These are phyloP conservation scores for Artibeus jamaicensis DNA, from an alignment of 2,797 vertebrate species.

Conservation along the genomic window DNA sequence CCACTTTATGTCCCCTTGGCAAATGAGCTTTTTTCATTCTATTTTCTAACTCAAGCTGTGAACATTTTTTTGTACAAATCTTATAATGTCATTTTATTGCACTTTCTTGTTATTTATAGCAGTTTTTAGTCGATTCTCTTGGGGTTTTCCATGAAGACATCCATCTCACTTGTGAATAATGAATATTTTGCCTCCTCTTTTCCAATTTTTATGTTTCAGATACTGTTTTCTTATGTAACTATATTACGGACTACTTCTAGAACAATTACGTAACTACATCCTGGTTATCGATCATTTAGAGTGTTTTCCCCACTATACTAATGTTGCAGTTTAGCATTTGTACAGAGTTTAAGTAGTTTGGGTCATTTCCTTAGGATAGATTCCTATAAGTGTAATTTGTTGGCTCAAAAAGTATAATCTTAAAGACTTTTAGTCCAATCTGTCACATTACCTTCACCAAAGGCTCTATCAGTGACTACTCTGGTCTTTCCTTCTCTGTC, in stretches of 20 bases:
- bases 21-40: neutral
- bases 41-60: slow-evolving; percentile 1
- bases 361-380: neutral
- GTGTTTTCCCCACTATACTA: neutral
- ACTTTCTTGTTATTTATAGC: neutral
- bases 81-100: neutral
- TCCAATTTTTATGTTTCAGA: neutral
- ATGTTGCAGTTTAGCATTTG: neutral
- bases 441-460: neutral
- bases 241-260: neutral
- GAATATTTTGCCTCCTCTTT: neutral
- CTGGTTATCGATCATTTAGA: neutral
- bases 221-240: neutral
- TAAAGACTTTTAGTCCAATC: neutral
- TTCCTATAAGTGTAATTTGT: neutral
- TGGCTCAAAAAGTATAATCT: neutral
- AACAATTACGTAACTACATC: neutral
- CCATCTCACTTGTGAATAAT: neutral
- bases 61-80: neutral
- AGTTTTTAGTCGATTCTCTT: neutral
- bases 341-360: neutral
- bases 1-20: neutral
- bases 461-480: neutral
- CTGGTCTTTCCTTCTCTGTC: neutral
- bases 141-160: neutral